Percentiles rank a stretch among this genome's conserved stretches.
phyloP scores from a whole-genome alignment of 2,113 vertebrate genomes.

The Mesembrinibis cayennensis region DNA sequence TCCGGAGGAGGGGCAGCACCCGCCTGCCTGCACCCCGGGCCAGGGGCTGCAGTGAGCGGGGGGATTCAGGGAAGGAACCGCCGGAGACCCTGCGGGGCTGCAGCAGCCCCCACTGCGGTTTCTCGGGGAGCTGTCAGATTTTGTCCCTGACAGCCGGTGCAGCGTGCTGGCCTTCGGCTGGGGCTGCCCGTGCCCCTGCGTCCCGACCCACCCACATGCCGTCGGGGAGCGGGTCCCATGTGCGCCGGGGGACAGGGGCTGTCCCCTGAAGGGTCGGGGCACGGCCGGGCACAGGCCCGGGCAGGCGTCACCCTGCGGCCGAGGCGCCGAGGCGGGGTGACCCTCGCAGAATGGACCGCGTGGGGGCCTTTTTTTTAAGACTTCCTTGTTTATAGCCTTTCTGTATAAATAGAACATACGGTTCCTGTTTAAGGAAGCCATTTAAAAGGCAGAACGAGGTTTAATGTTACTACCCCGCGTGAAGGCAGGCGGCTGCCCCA shows the following conservation, averaged over 20 bases:
- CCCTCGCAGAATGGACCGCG: neutral
- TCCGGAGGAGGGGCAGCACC: neutral
- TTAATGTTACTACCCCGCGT: neutral
- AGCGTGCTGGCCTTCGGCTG: fast-evolving
- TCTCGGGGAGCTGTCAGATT: neutral
- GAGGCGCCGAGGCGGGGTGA: fast-evolving
- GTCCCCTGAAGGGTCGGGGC: fast-evolving
- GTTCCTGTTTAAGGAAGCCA: constrained; percentile 62
- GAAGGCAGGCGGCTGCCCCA: neutral
- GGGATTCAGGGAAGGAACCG: neutral
- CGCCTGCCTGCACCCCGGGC: neutral
- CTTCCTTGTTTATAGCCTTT: constrained; percentile 1
- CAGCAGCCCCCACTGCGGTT: fast-evolving
- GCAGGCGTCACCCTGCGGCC: neutral
- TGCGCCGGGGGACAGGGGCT: fast-evolving
- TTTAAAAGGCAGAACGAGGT: neutral
- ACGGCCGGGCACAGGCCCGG: neutral
- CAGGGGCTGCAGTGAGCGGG: fast-evolving
- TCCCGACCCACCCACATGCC: fast-evolving
- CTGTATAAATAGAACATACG: neutral
- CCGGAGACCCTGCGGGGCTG: fast-evolving
- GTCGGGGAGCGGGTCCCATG: fast-evolving
- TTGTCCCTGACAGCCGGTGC: neutral
- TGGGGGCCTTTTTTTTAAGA: neutral
- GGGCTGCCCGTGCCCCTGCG: fast-evolving